Base-by-base conservation (phyloP, 1,140 invertebrate species). In the Drosophila oshimai region DNA sequence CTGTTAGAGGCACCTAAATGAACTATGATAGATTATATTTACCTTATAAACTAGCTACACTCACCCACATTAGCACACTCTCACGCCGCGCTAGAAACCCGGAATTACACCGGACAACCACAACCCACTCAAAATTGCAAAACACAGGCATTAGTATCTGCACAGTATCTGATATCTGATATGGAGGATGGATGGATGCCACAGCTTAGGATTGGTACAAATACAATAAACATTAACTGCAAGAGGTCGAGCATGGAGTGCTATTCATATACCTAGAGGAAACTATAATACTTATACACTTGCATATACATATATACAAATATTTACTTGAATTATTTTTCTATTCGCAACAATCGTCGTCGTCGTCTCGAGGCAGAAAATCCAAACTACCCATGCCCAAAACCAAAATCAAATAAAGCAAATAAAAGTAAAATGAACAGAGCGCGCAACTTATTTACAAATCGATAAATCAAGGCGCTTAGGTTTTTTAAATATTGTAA, bases 281-380 rank as follows among this genome's bases (percentile, higher is more conserved):
- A 79, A 84, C 74, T 74, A 79, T 86, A 75, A 80, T 64, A 86
- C 64, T 86, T 89, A 88, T 84, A 86, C 78, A 75, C 55, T 49
- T 26, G 57, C 53, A 72, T 79, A 84, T 58, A 83, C 55, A 50
- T 26, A 67, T 62, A 72, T 79, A 84, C 62, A 83, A 86, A 84
- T 84, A 84, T 84, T 80, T 84, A 86, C 79, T 86, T 86, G 71
- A 86, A 81, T 87, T 86, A 86, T 86, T 86, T 86, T 86, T 86
- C 77, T 86, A 86, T 86, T 86, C 72, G 76, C 76, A 87, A 84
- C 54, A 81, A 73, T 73, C 78, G 68, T 62, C 51, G 54, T 46
- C 37, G 61, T 57, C 55, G 74, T 39, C 62, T 68, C 55, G 64
- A 36, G 51, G 44, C 57, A 41, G 24, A 61, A 47, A 75, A 10